Conservation (phyloP, 2,797 vertebrate genomes). For the Linurgus olivaceus region DNA sequence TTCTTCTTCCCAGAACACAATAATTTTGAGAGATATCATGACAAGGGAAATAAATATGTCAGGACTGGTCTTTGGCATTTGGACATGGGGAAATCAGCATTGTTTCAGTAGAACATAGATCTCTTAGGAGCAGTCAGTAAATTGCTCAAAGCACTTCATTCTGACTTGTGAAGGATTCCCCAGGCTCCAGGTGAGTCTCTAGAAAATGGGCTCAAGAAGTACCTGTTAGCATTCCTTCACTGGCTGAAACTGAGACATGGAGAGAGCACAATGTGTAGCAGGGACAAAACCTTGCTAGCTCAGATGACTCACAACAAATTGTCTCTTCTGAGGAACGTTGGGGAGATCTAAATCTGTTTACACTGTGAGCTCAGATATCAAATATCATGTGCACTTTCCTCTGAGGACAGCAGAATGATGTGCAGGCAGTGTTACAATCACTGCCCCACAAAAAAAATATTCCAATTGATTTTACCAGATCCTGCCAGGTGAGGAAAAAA, state of each 20-base stretch:
- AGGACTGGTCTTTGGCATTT: neutral
- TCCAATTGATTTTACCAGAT: neutral
- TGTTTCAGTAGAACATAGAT: neutral
- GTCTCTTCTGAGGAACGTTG: neutral
- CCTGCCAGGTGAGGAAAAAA: neutral
- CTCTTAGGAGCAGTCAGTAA: neutral
- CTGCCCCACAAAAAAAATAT: neutral
- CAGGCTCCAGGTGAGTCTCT: neutral
- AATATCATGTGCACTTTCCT: neutral
- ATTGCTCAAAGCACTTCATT: neutral
- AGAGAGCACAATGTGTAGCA: neutral
- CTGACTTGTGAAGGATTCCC: neutral
- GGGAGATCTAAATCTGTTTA: neutral
- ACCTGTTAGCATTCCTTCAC: neutral
- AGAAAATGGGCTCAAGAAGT: neutral
- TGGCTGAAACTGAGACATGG: neutral
- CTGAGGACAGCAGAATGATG: neutral
- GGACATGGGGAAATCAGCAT: rapidly evolving
- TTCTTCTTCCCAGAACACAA: neutral
- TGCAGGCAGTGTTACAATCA: neutral
- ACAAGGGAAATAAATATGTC: neutral
- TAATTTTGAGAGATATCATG: neutral
- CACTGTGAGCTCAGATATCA: neutral
- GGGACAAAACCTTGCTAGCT: neutral
- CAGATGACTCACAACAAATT: neutral